Base-by-base conservation (phyloP, 2,113 vertebrate genomes). In the Meriones unguiculatus region DNA sequence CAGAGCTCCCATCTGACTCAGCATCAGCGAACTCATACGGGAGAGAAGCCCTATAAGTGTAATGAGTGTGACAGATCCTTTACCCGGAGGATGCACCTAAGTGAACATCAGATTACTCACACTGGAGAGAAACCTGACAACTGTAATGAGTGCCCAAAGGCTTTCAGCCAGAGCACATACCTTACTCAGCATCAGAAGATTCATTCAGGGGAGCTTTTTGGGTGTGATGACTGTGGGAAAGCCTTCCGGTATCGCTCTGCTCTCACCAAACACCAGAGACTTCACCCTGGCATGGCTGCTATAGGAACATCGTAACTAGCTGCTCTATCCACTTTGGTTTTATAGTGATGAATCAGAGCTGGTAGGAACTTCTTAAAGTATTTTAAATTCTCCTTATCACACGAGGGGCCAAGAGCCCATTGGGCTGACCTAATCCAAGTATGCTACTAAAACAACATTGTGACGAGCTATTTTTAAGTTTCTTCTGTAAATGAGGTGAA, bases 1-100 rank as follows among this genome's bases (percentile, higher is more conserved):
- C 97, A 97, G 95, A 97, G 92, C 73, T 95, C 96, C 54, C 97
- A 97, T 59, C 95, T 97, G 69, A 92, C 90, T 46, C 98, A 97
- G 93, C 98, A 97, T 69, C 97, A 97, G 25, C 95, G 69, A 30
- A 90, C 80, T 46, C 98, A 98, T 95, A 91, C 90, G 1, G 95
- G 93, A 41, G 97, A 97, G 86, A 98, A 98, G 64, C 97, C 97
- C 4, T 97, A 81, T 35, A 93, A 96, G 69, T 96, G 96, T 13
- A 59, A 22, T 1, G 90, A 92, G 17, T 96, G 96, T 84, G 95
- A 97, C 87, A 97, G 50, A 78, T 70, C 95, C 72, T 96, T 96
- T 64, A 93, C 97, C 82, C 90, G 73, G 62, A 95, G 95, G 65
- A 78, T 94, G 8, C 96, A 97, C n/a, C 95, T 96, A 41, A 80